These are phyloP conservation scores for Percopsis omiscomaycus DNA, from an alignment of 2,797 vertebrate species.

Conservation along the genomic window DNA sequence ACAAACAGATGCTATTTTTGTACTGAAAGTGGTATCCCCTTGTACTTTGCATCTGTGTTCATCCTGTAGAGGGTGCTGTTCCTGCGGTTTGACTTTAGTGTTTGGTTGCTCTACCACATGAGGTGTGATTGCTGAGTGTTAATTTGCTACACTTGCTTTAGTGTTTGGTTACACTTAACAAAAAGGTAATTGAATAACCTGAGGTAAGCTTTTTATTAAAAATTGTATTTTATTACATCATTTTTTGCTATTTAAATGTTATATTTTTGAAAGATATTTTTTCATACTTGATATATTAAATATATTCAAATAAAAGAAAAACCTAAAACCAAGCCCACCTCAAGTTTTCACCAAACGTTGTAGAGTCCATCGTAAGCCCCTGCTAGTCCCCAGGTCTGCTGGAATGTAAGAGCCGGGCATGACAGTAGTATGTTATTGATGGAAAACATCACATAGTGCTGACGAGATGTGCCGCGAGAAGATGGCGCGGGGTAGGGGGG, in stretches of 20 bases:
- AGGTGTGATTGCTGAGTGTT: no score
- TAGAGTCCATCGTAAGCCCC: slow-evolving; percentile 6
- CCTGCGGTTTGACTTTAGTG: no score
- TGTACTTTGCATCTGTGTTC: no score
- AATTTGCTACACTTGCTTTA: no score
- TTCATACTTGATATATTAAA: no score
- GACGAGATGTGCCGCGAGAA: slow-evolving; percentile 77
- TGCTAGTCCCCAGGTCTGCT: slow-evolving; percentile 62
- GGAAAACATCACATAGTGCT: slow-evolving; percentile 84
- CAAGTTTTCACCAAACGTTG: not conserved
- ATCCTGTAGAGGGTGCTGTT: no score
- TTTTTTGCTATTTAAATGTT: not conserved
- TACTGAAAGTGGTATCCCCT: no score
- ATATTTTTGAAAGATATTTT: no score
- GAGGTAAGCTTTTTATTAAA: slow-evolving; percentile 35
- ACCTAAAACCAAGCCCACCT: slow-evolving; percentile 29
- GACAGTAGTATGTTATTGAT: slow-evolving; percentile 84
- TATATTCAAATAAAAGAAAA: no score
- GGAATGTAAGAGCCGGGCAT: slow-evolving; percentile 64
- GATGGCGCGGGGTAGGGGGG: slow-evolving; percentile 72
- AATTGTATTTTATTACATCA: not conserved
- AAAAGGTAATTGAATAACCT: slow-evolving; percentile 5
- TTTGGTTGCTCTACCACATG: no score
- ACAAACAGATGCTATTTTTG: no score
- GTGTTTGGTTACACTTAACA: no score